These are phyloP conservation scores for Ceratina calcarata DNA, from an alignment of 1,140 invertebrate species.

Conservation along the genomic window DNA sequence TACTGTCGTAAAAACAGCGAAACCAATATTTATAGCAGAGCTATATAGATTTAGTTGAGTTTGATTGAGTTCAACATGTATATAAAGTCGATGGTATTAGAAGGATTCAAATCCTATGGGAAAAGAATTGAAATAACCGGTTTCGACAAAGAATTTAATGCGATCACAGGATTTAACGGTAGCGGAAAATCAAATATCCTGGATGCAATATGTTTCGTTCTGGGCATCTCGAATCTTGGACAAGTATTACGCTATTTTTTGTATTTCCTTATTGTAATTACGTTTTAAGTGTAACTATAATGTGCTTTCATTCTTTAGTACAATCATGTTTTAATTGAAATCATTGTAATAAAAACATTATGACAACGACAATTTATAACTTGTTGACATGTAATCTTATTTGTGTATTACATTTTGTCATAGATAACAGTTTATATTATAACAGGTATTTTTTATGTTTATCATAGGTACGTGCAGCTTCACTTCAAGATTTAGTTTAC, in stretches of 20 bases:
- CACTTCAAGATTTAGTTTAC: conserved; percentile 97
- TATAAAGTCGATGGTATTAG: conserved; percentile 96
- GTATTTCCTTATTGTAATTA: neutral
- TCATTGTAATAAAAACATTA: neutral
- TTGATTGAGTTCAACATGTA: conserved; percentile 85
- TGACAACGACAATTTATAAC: neutral
- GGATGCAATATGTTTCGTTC: conserved; percentile 98
- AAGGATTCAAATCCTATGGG: conserved; percentile 99
- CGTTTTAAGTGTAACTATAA: neutral
- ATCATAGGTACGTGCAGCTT: conserved; percentile 91
- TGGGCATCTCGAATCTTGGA: conserved; percentile 96
- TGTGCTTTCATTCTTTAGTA: neutral
- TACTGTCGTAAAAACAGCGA: neutral
- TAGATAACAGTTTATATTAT: neutral
- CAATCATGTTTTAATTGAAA: neutral
- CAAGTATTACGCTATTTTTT: conserved; percentile 84
- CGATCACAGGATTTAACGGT: conserved; percentile 99
- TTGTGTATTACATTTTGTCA: neutral
- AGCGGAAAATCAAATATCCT: conserved; percentile 99
- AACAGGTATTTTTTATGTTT: neutral
- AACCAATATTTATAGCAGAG: neutral
- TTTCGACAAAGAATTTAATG: conserved; percentile 98
- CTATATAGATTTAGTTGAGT: neutral
- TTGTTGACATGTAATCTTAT: conserved; percentile 1
- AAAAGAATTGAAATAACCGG: conserved; percentile 94